These are phyloP conservation scores for Darevskia mixta DNA, from an alignment of 2,797 vertebrate genomes.

Conservation along the genomic window DNA sequence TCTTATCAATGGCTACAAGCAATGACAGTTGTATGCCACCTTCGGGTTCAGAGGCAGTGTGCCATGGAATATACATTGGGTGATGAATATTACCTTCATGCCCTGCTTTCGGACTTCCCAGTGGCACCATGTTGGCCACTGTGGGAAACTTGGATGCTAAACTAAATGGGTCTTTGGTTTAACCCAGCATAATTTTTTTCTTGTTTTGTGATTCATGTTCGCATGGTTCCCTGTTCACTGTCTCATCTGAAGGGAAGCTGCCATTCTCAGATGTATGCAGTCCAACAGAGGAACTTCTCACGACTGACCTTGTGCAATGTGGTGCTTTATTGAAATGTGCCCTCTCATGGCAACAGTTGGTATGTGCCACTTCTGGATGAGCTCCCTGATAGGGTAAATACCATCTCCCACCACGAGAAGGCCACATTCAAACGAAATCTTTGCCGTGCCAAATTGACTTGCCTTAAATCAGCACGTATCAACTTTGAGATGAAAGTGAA, in stretches of 20 bases:
- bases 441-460: not conserved
- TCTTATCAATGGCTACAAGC: not conserved
- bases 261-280: not conserved
- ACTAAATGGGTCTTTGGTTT: not conserved
- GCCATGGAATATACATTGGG: not conserved
- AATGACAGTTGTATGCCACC: not conserved
- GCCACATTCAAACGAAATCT: not conserved
- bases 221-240: not conserved
- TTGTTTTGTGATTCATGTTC: not conserved
- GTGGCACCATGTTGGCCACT: not conserved
- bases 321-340: not conserved
- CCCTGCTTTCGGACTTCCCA: not conserved
- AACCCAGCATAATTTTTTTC: too few relatives aligned
- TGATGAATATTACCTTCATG: not conserved
- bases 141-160: not conserved
- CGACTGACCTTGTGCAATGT: not conserved
- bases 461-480: not conserved
- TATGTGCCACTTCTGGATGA: too few relatives aligned
- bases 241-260: not conserved
- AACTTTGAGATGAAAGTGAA: not conserved
- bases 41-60: not conserved
- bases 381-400: not conserved
- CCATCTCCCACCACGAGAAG: not conserved
- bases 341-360: not conserved
- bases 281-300: not conserved